Percentiles rank a stretch among this genome's conserved stretches.
These are phyloP conservation scores for Dryobates pubescens DNA, from an alignment of 2,797 vertebrate genomes.

Conservation along the genomic window DNA sequence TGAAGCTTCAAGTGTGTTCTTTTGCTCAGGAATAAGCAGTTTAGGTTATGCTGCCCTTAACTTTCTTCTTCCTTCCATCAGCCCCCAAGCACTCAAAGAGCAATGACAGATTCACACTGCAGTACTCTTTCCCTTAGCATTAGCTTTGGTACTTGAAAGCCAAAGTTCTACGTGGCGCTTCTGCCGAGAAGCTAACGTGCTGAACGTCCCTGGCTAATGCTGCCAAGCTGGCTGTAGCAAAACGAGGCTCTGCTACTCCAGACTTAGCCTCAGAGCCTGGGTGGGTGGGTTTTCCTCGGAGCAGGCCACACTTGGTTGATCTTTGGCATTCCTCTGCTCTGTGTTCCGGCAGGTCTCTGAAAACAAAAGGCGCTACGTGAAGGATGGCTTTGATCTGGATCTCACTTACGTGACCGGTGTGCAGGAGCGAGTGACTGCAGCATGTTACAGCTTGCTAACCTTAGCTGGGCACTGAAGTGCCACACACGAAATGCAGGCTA, in stretches of 20 bases:
- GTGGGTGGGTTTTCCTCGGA: neutral
- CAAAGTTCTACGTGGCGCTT: too few relatives aligned
- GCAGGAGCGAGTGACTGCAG: constrained; percentile 44
- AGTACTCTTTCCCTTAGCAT: neutral
- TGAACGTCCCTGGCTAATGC: neutral
- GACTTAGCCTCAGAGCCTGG: neutral
- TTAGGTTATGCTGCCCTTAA: neutral
- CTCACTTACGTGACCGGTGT: constrained; percentile 95
- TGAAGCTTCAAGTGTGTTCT: neutral
- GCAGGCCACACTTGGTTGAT: neutral
- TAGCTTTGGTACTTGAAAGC: too few relatives aligned
- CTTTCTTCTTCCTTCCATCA: neutral
- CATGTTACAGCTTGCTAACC: neutral
- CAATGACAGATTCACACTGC: neutral
- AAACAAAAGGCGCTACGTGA: constrained; percentile 94
- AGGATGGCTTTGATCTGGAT: constrained; percentile 95
- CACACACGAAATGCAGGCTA: neutral
- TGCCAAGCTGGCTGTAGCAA: neutral
- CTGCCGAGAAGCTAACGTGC: neutral
- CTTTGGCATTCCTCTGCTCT: neutral
- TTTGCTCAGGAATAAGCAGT: neutral
- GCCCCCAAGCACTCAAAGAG: neutral
- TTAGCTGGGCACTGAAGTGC: neutral
- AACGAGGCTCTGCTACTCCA: neutral
- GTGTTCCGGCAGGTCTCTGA: constrained; percentile 86